These are phyloP conservation scores for Chlorocebus sabaeus DNA, from an alignment of 2,113 vertebrate species.

Conservation along the genomic window DNA sequence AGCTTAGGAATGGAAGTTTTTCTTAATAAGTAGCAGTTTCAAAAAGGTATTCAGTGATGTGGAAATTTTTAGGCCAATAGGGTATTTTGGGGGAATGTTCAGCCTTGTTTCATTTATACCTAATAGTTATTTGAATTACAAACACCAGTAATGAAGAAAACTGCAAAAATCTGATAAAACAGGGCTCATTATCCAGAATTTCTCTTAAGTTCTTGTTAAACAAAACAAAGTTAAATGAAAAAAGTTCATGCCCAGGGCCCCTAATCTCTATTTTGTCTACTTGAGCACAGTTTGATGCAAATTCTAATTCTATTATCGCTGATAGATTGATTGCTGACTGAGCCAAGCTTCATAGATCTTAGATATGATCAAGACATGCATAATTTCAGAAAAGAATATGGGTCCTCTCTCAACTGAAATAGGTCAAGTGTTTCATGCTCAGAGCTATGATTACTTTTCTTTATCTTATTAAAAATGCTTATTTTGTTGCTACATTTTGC, in stretches of 20 bases:
- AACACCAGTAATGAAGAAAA: background rate
- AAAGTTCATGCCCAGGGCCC: background rate
- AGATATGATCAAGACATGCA: background rate
- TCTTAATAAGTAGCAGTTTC: background rate
- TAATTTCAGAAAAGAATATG: background rate
- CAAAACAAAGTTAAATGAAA: background rate
- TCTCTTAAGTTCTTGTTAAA: constrained; percentile 1
- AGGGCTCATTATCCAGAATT: background rate
- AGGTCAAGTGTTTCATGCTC: background rate
- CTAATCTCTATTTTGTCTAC: background rate
- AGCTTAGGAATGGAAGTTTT: background rate
- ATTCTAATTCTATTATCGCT: background rate
- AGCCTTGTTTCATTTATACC: background rate
- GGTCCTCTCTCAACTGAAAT: background rate
- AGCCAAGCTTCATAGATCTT: background rate
- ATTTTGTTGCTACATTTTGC: constrained; percentile 13
- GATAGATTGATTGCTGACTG: background rate
- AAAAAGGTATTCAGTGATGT: background rate
- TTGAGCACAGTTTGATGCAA: constrained; percentile 24
- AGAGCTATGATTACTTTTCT: constrained; percentile 17
- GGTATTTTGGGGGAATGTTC: background rate
- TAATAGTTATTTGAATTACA: background rate
- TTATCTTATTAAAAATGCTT: constrained; percentile 39
- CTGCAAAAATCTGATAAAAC: background rate
- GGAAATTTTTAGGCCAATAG: background rate